Conservation (phyloP, 2,888 invertebrate species). For the Fragum whitleyi region DNA sequence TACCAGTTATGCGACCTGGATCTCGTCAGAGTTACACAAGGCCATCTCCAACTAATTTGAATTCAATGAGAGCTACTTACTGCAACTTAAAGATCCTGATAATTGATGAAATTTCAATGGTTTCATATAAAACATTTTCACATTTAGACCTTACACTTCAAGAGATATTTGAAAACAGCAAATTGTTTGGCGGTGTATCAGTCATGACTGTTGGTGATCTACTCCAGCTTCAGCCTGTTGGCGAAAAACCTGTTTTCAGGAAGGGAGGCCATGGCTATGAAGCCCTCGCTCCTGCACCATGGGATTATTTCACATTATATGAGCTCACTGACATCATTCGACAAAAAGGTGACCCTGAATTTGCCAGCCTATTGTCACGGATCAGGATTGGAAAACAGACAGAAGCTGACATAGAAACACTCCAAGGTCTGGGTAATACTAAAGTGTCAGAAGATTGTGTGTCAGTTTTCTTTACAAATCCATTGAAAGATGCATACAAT, state of each 20-base stretch:
- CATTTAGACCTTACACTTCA: slow-evolving; percentile 12
- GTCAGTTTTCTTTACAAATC: slow-evolving; percentile 10
- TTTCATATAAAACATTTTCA: background rate
- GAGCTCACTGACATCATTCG: slow-evolving; percentile 46
- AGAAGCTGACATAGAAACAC: slow-evolving; percentile 30
- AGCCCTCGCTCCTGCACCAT: slow-evolving; percentile 5
- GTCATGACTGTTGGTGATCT: slow-evolving; percentile 15
- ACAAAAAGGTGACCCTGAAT: slow-evolving; percentile 53
- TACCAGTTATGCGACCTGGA: slow-evolving; percentile 42
- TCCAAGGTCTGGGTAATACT: slow-evolving; percentile 18
- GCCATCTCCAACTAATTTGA: slow-evolving; percentile 28
- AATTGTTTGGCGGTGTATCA: slow-evolving; percentile 11
- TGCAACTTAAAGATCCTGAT: slow-evolving; percentile 48
- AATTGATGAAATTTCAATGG: slow-evolving; percentile 58
- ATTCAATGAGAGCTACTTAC: slow-evolving; percentile 35
- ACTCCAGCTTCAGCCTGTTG: slow-evolving; percentile 28
- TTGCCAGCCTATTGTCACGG: slow-evolving; percentile 45
- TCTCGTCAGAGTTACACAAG: slow-evolving; percentile 13
- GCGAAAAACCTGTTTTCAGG: slow-evolving; percentile 37
- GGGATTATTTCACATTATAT: slow-evolving; percentile 36
- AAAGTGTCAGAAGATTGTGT: slow-evolving; percentile 14
- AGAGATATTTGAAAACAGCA: slow-evolving; percentile 28
- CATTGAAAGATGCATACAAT: slow-evolving; percentile 4
- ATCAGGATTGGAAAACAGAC: slow-evolving; percentile 38
- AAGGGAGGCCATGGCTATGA: slow-evolving; percentile 24